A percentile compares a stretch with the other conserved stretches of the same genome.
phyloP scores from a whole-genome alignment of 2,888 invertebrate genomes.

The Morpho deidamia region DNA sequence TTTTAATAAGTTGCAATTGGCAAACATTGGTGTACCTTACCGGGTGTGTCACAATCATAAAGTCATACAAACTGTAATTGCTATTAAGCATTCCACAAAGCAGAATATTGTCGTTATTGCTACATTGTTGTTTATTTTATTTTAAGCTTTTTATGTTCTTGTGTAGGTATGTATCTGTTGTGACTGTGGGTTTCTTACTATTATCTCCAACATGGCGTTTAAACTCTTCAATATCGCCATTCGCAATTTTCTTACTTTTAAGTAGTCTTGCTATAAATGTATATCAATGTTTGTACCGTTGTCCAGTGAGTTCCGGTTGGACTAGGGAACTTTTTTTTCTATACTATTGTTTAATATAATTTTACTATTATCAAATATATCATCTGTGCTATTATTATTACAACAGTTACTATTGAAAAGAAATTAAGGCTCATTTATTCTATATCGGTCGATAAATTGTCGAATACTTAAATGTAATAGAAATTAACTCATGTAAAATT shows the following conservation, averaged over 20 bases:
- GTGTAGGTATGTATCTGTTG: conserved; percentile 57
- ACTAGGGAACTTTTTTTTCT: conserved; percentile 38
- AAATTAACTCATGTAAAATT: conserved; percentile 4
- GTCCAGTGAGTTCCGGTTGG: conserved; percentile 46
- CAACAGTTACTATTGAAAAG: neutral
- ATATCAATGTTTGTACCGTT: conserved; percentile 43
- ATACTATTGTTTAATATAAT: conserved; percentile 9
- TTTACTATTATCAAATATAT: neutral
- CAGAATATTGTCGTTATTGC: conserved; percentile 47
- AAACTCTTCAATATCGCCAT: conserved; percentile 37
- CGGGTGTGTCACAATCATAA: conserved; percentile 46
- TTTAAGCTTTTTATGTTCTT: conserved; percentile 62
- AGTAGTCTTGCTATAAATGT: conserved; percentile 53
- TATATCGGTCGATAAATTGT: neutral
- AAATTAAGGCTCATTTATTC: conserved; percentile 12
- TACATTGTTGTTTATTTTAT: conserved; percentile 51
- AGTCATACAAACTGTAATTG: conserved; percentile 51
- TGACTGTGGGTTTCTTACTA: conserved; percentile 53
- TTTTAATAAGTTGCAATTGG: conserved; percentile 11
- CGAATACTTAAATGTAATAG: neutral
- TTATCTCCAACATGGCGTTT: conserved; percentile 41
- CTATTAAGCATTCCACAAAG: conserved; percentile 49
- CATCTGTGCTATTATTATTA: neutral
- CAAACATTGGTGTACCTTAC: conserved; percentile 42
- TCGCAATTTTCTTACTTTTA: conserved; percentile 42